Evolutionary conservation across 2,888 invertebrate species (phyloP).

Genomic region (Lasioglossum malachurum): DNA sequence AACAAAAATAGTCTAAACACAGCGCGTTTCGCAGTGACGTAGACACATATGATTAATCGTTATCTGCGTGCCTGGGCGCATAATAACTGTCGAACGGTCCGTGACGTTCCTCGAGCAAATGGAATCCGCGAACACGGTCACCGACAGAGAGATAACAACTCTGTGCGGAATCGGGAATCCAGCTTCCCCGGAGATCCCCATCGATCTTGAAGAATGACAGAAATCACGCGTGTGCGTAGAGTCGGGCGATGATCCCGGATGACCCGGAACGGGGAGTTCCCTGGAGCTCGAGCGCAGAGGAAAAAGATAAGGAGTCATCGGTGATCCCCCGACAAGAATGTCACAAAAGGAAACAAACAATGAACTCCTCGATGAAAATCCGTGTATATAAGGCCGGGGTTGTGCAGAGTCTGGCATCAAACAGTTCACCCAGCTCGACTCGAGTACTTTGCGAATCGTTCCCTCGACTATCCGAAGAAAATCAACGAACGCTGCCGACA

Average conservation of each 20-base stretch:
- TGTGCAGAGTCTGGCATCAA: not conserved
- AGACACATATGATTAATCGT: slow-evolving; percentile 9
- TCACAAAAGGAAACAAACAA: not conserved
- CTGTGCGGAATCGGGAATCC: not conserved
- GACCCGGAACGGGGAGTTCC: slow-evolving; percentile 16
- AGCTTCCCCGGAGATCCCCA: slow-evolving; percentile 6
- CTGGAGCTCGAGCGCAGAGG: not conserved
- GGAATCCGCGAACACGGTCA: not conserved
- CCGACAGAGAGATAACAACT: slow-evolving; percentile 2
- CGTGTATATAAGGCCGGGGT: slow-evolving; percentile 41
- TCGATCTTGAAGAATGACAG: slow-evolving; percentile 1
- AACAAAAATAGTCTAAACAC: slow-evolving; percentile 11
- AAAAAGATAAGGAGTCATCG: slow-evolving; percentile 24
- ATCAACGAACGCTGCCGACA: not conserved
- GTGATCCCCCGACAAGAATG: slow-evolving; percentile 30
- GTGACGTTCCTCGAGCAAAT: not conserved
- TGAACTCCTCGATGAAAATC: not conserved
- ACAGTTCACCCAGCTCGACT: slow-evolving; percentile 21
- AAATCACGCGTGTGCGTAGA: too few relatives aligned
- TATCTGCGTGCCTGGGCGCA: not conserved
- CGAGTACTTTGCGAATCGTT: slow-evolving; percentile 11
- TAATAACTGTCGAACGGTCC: not conserved
- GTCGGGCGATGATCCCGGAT: not conserved
- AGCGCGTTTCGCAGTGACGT: not conserved
- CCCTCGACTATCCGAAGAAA: not conserved